Evolutionary conservation across 1,140 invertebrate genomes (phyloP).

Genomic region (Leptopilina clavipes): DNA sequence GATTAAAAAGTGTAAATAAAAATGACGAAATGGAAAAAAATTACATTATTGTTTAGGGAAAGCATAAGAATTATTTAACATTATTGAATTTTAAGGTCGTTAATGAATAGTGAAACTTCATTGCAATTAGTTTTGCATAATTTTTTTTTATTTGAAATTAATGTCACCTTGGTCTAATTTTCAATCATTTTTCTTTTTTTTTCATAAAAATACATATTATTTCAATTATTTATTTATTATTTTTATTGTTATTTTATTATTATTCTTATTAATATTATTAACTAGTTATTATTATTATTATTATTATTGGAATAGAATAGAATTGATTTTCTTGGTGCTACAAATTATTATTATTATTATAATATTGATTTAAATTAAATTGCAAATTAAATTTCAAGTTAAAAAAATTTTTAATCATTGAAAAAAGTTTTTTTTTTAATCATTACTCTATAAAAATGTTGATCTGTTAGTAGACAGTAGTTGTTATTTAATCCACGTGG

Average conservation of each 20-base stretch:
- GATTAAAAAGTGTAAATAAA: not conserved
- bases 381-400: no score
- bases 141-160: not conserved
- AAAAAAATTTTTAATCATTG: no score
- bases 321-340: no score
- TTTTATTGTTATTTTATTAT: no score
- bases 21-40: not conserved
- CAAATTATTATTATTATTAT: no score
- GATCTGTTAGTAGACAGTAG: not conserved
- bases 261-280: not conserved
- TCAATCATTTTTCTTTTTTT: not conserved
- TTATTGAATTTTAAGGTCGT: slow-evolving; percentile 13
- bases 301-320: no score
- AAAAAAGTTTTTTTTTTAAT: not conserved
- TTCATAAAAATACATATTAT: not conserved
- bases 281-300: not conserved
- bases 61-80: not conserved
- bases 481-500: not conserved
- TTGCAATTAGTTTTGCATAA: not conserved
- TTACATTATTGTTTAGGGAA: not conserved
- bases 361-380: no score
- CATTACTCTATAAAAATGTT: not conserved
- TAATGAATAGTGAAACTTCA: slow-evolving; percentile 10
- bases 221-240: not conserved
- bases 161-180: slow-evolving; percentile 1